These are phyloP conservation scores for Neodiprion fabricii DNA, from an alignment of 1,140 invertebrate genomes.

Conservation along the genomic window DNA sequence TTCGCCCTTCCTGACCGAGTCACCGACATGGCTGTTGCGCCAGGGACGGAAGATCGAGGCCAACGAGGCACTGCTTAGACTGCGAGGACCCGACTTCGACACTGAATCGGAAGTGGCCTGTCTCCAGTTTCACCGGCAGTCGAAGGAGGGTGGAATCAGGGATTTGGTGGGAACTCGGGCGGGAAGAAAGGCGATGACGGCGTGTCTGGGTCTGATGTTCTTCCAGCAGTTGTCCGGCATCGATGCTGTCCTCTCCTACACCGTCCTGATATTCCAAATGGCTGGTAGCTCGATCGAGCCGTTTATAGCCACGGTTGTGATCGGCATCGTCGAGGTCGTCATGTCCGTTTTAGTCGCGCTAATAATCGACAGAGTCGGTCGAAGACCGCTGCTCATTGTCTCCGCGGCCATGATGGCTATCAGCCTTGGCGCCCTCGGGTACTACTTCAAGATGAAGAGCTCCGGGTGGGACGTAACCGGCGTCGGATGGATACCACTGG, in stretches of 20 bases:
- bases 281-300: slow-evolving; percentile 66
- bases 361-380: slow-evolving; percentile 67
- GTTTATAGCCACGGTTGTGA: slow-evolving; percentile 68
- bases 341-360: slow-evolving; percentile 62
- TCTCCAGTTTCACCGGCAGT: slow-evolving; percentile 64
- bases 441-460: slow-evolving; percentile 64
- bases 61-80: slow-evolving; percentile 57
- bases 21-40: slow-evolving; percentile 72
- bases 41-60: slow-evolving; percentile 45
- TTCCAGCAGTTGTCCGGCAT: slow-evolving; percentile 73
- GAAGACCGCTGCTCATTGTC: slow-evolving; percentile 66
- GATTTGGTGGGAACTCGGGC: slow-evolving; percentile 50
- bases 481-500: slow-evolving; percentile 58
- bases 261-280: slow-evolving; percentile 69
- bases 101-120: slow-evolving; percentile 64
- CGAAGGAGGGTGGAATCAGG: slow-evolving; percentile 43
- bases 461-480: slow-evolving; percentile 45
- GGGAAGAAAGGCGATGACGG: slow-evolving; percentile 61
- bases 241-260: slow-evolving; percentile 75
- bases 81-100: slow-evolving; percentile 71
- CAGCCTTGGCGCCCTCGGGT: slow-evolving; percentile 62
- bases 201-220: slow-evolving; percentile 61
- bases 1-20: slow-evolving; percentile 79
- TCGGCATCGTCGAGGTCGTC: slow-evolving; percentile 67
- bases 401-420: slow-evolving; percentile 62